phyloP scores from a whole-genome alignment of 2,113 vertebrate species.

The Fulmarus glacialis region DNA sequence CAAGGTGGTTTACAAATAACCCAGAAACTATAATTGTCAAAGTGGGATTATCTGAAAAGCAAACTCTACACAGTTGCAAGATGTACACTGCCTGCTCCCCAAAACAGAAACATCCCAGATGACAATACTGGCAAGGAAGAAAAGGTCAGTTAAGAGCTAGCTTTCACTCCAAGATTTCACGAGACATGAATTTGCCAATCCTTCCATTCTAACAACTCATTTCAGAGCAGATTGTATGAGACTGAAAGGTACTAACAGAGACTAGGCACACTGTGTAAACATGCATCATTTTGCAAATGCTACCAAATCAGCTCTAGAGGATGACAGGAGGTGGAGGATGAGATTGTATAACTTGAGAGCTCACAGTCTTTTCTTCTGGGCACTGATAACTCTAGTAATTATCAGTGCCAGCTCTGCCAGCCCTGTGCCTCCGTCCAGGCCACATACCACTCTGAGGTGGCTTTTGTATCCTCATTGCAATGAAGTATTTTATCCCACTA shows the following conservation, averaged over 20 bases:
- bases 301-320: background rate
- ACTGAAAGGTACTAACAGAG: background rate
- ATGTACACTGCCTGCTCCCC: background rate
- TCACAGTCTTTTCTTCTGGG: background rate
- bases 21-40: background rate
- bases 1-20: background rate
- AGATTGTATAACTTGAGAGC: background rate
- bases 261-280: background rate
- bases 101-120: background rate
- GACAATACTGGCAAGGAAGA: background rate
- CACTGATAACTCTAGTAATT: background rate
- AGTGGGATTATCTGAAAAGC: background rate
- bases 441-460: background rate
- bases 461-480: background rate
- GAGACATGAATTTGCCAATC: background rate
- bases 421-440: background rate
- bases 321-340: background rate
- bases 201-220: background rate
- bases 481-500: conserved; percentile 6
- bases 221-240: background rate
- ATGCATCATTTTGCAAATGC: background rate
- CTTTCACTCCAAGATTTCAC: background rate
- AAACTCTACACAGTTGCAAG: background rate
- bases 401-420: background rate
- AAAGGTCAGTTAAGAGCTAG: background rate